Evolutionary conservation across 2,113 vertebrate species (phyloP), one percentile per base, ranked within the genome.

Genomic region (Theristicus caerulescens): DNA sequence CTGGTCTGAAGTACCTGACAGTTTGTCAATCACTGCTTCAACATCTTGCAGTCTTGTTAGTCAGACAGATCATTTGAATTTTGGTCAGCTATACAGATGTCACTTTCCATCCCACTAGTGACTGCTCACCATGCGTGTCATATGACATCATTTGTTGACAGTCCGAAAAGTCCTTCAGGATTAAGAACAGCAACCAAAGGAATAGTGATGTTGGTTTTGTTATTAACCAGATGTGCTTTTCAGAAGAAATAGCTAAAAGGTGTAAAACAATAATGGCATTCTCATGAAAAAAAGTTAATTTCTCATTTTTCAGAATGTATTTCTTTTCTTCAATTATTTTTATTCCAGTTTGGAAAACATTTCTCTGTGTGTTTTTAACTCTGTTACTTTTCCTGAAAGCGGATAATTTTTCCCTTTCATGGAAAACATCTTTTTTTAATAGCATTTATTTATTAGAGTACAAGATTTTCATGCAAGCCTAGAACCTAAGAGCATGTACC

Each of bases 361-460:
- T 54, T 49, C 12, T 31, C 0, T 36, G 27, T 26, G 3, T 57
- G 16, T 31, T 77, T 94, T 91, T 36, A 80, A 21, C 21, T 81
- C 67, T 92, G 18, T n/a, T 71, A 77, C 38, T 74, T 88, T 61
- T 85, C 10, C 58, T 66, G 21, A 22, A 49, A 92, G 42, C 11
- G 80, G 40, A 20, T 64, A 0, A 57, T 80, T 94, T 86, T 86
- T 80, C 20, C 38, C 10, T 82, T 94, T 93, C 54, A 51, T 57
- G 17, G 25, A 61, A 90, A 94, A 88, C 8, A 52, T 34, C 7
- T 62, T 13, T 64, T 90, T 91, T 74, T 82, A 82, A 72, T 92
- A 85, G 7, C 47, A 72, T 88, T 86, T 96, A 65, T 90, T 88
- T 96, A 88, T 86, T 59, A 80, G 20, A 85, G 10, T 71, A 89